phyloP scores from a whole-genome alignment of 2,888 invertebrate species.

The Anorthoa munda region DNA sequence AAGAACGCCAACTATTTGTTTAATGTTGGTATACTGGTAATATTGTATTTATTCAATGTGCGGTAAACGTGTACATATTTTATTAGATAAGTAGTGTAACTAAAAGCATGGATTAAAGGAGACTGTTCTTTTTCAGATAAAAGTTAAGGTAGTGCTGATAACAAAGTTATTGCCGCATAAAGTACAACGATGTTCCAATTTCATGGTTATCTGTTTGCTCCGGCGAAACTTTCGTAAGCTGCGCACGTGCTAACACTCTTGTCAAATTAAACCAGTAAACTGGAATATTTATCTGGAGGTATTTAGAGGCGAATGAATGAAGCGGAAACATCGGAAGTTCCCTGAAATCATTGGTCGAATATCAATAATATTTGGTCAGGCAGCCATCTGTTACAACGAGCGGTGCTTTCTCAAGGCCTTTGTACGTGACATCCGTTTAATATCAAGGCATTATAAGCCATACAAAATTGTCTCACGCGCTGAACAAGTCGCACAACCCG shows the following conservation, averaged over 20 bases:
- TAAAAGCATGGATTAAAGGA: slow-evolving; percentile 49
- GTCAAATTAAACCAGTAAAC: slow-evolving; percentile 45
- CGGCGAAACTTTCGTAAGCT: slow-evolving; percentile 72
- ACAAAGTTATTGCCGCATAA: slow-evolving; percentile 61
- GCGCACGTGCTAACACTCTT: slow-evolving; percentile 58
- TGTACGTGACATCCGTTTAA: slow-evolving; percentile 83
- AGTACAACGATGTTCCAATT: slow-evolving; percentile 74
- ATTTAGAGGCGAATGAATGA: slow-evolving; percentile 22
- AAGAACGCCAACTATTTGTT: slow-evolving; percentile 40
- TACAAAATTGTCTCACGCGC: slow-evolving; percentile 79
- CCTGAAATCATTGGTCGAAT: slow-evolving; percentile 58
- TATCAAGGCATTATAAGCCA: slow-evolving; percentile 71
- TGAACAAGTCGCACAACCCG: slow-evolving; percentile 60
- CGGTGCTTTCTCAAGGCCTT: slow-evolving; percentile 74
- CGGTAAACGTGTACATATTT: slow-evolving; percentile 20
- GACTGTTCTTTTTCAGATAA: slow-evolving; percentile 50
- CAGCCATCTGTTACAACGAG: slow-evolving; percentile 74
- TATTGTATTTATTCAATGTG: slow-evolving; percentile 5
- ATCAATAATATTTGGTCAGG: slow-evolving; percentile 71
- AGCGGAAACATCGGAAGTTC: slow-evolving; percentile 43
- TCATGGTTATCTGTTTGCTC: slow-evolving; percentile 76
- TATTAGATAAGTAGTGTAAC: slow-evolving; percentile 43
- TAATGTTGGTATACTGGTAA: not conserved
- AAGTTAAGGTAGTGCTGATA: slow-evolving; percentile 67
- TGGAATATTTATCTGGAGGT: slow-evolving; percentile 27